phyloP scores from a whole-genome alignment of 2,888 invertebrate species.

The Brachypterus glaber region DNA sequence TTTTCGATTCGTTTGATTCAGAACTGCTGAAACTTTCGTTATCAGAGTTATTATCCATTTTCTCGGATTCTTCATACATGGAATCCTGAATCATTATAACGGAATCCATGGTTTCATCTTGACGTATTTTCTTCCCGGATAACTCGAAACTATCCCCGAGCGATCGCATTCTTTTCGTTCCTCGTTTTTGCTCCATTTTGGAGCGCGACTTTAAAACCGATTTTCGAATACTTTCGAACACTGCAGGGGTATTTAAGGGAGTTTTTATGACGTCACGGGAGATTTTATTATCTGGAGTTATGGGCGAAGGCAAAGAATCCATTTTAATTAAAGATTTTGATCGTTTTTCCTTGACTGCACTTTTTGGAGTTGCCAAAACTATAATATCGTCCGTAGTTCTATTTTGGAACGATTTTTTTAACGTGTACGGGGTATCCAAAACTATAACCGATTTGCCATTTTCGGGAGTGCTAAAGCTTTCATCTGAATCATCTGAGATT shows the following conservation, averaged over 20 bases:
- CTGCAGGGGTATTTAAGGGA: slow-evolving; percentile 23
- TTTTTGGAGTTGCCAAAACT: slow-evolving; percentile 22
- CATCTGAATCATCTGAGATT: neutral
- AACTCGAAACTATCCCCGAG: no score
- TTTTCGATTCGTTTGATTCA: no score
- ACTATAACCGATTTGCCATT: slow-evolving; percentile 13
- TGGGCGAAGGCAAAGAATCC: no score
- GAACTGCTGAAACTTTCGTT: no score
- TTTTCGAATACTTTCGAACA: slow-evolving; percentile 23
- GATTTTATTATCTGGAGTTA: slow-evolving; percentile 9
- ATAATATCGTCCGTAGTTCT: slow-evolving; percentile 8
- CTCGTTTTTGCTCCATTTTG: no score
- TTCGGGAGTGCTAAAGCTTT: slow-evolving; percentile 13
- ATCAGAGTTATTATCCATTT: no score
- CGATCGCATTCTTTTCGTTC: no score
- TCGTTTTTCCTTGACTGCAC: slow-evolving; percentile 16
- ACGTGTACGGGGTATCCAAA: slow-evolving; percentile 12
- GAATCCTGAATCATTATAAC: no score
- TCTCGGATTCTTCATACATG: no score
- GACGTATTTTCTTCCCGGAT: no score
- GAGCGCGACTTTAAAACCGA: slow-evolving; percentile 20
- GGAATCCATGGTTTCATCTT: no score
- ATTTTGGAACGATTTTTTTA: slow-evolving; percentile 7
- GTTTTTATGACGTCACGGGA: slow-evolving; percentile 21
- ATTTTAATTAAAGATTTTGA: no score